Base-by-base conservation (phyloP, 2,888 invertebrate species). In the Tolmerus cingulatus region DNA sequence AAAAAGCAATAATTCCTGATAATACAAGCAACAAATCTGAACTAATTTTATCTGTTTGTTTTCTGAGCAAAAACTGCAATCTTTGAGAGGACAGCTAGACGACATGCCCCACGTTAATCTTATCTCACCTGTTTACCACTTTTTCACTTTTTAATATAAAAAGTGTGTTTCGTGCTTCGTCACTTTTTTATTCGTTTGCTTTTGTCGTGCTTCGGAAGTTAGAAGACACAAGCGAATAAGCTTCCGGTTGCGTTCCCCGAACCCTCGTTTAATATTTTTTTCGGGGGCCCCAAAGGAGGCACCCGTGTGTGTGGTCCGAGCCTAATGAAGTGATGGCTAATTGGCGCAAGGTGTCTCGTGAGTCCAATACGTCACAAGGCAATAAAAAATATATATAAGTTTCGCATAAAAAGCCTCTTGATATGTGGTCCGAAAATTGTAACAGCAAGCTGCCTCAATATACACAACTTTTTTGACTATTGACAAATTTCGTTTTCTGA, bases 321-420 rank as follows among this genome's bases (percentile, higher is more conserved):
- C 23, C 37, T 82, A 82, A 82, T 82, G 82, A 82, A 82, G 82
- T 55, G 82, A 0, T 81, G 27, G 51, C 51, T 81, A 81, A 81
- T 81, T 55, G 81, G 51, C 81, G 55, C 55, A 82, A 82, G 57
- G 82, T 82, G 82, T 82, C 82, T 82, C 82, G 82, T 82, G 82
- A 82, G 27, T 55, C 34, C 34, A 55, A 55, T 82, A 82, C 82
- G 82, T 55, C 82, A 76, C 76, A 34, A n/a, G 16, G 9, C 19
- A 27, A 34, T 8, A 76, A 76, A 55, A 55, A 79, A 40, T n/a
- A n/a, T n/a, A 23, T 43, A 9, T 19, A 0, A 82, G 27, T 57
- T 57, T 34, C n/a, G 55, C 51, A 82, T 12, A 51, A 81, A 51
- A 51, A 51, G 27, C 19, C n/a, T 23, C 81, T 81, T 34, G 46